A percentile compares a stretch with the other conserved stretches of the same genome.
Evolutionary conservation across 2,113 vertebrate species (phyloP).

Genomic region (Ursus arctos): DNA sequence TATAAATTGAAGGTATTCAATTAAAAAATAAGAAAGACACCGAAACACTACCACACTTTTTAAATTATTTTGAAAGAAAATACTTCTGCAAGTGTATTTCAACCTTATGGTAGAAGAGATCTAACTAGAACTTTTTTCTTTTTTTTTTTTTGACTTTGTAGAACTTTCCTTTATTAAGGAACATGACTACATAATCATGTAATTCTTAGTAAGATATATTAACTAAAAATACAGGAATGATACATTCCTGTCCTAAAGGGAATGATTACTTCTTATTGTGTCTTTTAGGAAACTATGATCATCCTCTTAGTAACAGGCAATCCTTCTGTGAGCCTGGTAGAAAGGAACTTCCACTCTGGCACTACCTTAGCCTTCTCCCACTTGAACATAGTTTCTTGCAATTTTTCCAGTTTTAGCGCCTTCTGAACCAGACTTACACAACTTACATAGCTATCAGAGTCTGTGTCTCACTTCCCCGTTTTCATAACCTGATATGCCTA

Average conservation of each 20-base stretch:
- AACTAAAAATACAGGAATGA: slow-evolving; percentile 33
- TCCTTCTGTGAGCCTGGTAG: background rate
- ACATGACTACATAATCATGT: background rate
- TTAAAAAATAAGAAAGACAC: background rate
- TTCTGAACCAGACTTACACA: slow-evolving; percentile 20
- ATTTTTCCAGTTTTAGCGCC: background rate
- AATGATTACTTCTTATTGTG: background rate
- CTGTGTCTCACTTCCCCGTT: background rate
- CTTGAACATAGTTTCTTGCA: slow-evolving; percentile 49
- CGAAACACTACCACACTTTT: slow-evolving; percentile 7
- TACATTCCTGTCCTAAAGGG: background rate
- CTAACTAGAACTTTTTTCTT: slow-evolving; percentile 14
- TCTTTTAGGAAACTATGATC: slow-evolving; percentile 23
- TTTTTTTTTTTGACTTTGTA: background rate
- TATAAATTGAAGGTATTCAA: slow-evolving; percentile 14
- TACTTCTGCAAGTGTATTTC: background rate
- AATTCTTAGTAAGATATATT: background rate
- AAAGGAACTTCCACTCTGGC: slow-evolving; percentile 32
- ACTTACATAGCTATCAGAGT: background rate
- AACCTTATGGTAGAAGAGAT: background rate
- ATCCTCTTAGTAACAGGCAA: slow-evolving; percentile 42
- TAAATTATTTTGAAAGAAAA: slow-evolving; percentile 34
- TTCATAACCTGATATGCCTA: slow-evolving; percentile 3
- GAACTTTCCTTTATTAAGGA: slow-evolving; percentile 28
- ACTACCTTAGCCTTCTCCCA: background rate